Percentiles rank a stretch among this genome's conserved stretches.
Conservation (phyloP, 2,797 vertebrate species). For the Typhlichthys subterraneus region DNA sequence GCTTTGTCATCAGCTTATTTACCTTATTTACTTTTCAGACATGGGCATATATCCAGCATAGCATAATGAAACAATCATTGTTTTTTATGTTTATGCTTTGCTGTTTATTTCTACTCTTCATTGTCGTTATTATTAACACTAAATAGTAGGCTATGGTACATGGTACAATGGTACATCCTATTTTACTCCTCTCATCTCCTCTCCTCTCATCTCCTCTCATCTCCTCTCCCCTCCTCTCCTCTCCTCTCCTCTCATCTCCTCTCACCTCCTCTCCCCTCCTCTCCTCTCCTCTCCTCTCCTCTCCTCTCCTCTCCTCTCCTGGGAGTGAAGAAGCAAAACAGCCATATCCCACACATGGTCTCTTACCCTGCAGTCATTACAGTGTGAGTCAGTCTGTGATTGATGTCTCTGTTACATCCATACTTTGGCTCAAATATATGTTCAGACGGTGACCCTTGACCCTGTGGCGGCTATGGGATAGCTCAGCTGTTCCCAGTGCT, state of each 20-base stretch:
- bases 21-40: constrained; percentile 21
- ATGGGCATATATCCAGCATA: too few relatives aligned
- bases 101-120: too few relatives aligned
- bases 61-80: too few relatives aligned
- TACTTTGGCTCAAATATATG: constrained; percentile 54
- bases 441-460: constrained; percentile 56
- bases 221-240: constrained; percentile 20
- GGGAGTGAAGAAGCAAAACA: constrained; percentile 63
- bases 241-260: constrained; percentile 46
- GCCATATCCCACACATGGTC: constrained; percentile 52
- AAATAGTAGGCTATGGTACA: too few relatives aligned
- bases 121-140: too few relatives aligned
- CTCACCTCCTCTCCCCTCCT: constrained; percentile 32
- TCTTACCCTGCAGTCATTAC: constrained; percentile 26
- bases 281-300: constrained; percentile 30
- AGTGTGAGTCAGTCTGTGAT: constrained; percentile 40
- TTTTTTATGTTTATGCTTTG: too few relatives aligned
- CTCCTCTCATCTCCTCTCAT: constrained; percentile 46
- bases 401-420: constrained; percentile 60
- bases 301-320: constrained; percentile 43
- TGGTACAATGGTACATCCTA: too few relatives aligned
- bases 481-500: constrained; percentile 38
- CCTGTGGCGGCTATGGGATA: constrained; percentile 45
- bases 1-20: constrained; percentile 38
- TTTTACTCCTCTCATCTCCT: too few relatives aligned